Evolutionary conservation across 2,888 invertebrate species (phyloP).

Genomic region (Oligia latruncula): DNA sequence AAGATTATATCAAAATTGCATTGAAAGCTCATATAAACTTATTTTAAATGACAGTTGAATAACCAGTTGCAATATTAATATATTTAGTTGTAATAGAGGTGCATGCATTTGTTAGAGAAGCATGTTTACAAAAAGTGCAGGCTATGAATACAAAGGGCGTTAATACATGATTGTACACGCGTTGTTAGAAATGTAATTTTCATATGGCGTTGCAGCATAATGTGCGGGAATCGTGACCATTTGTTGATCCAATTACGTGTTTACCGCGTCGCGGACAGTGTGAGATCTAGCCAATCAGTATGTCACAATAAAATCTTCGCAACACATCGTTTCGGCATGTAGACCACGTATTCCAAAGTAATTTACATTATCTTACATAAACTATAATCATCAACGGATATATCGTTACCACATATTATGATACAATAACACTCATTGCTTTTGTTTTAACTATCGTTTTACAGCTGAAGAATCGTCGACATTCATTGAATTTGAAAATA

Average conservation of each 20-base stretch:
- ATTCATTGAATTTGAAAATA: conserved; percentile 18
- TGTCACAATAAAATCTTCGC: conserved; percentile 70
- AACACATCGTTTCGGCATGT: conserved; percentile 65
- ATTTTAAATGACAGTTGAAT: conserved; percentile 27
- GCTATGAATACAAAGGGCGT: conserved; percentile 29
- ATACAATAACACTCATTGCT: conserved; percentile 38
- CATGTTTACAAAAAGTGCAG: conserved; percentile 1
- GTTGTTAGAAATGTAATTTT: conserved; percentile 57
- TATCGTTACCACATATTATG: conserved; percentile 31
- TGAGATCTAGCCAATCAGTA: conserved; percentile 65
- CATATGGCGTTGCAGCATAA: conserved; percentile 62
- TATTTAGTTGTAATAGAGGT: background rate
- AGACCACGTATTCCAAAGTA: conserved; percentile 75
- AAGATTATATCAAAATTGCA: conserved; percentile 2
- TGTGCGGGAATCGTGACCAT: conserved; percentile 69
- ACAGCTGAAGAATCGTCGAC: conserved; percentile 13
- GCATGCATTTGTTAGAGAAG: conserved; percentile 8
- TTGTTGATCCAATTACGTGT: conserved; percentile 74
- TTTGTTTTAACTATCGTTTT: conserved; percentile 25
- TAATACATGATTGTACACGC: conserved; percentile 17
- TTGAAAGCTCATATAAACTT: conserved; percentile 11
- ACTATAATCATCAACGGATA: conserved; percentile 46
- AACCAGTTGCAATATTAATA: conserved; percentile 17
- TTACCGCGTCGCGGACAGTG: conserved; percentile 66
- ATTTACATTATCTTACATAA: conserved; percentile 65